These are phyloP conservation scores for Drosophila oshimai DNA, from an alignment of 1,140 invertebrate genomes.

Conservation along the genomic window DNA sequence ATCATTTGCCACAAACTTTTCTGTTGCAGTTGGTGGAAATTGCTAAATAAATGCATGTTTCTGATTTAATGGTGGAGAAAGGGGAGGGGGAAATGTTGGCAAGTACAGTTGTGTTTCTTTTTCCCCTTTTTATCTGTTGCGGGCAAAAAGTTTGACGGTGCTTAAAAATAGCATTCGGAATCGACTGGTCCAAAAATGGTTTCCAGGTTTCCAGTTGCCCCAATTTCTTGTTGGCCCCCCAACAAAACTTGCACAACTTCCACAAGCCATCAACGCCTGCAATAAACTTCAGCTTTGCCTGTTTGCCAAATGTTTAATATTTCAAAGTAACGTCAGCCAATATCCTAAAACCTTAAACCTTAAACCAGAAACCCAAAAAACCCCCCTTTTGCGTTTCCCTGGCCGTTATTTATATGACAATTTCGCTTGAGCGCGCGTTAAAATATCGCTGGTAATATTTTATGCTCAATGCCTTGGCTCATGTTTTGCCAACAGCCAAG, in stretches of 20 bases:
- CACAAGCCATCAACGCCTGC: conserved; percentile 41
- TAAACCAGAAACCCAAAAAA: background rate
- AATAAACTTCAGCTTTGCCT: conserved; percentile 71
- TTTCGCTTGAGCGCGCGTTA: conserved; percentile 76
- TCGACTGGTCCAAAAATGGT: conserved; percentile 27
- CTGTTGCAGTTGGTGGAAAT: conserved; percentile 54
- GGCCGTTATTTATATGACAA: conserved; percentile 81
- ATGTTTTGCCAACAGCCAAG: conserved; percentile 68
- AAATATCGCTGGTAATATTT: conserved; percentile 81
- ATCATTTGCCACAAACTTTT: conserved; percentile 44
- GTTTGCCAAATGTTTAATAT: conserved; percentile 75
- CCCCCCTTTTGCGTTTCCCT: background rate
- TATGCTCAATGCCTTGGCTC: conserved; percentile 69
- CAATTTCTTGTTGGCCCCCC: conserved; percentile 25
- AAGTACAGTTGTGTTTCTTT: conserved; percentile 31
- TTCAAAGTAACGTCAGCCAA: conserved; percentile 67
- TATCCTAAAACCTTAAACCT: conserved; percentile 39
- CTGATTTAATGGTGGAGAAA: conserved; percentile 60
- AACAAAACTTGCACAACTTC: conserved; percentile 20
- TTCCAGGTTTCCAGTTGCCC: conserved; percentile 29
- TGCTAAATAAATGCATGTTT: conserved; percentile 80
- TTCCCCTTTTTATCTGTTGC: conserved; percentile 25
- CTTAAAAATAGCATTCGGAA: conserved; percentile 36
- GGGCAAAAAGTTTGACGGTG: conserved; percentile 28
- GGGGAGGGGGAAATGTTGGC: background rate